These are phyloP conservation scores for Therioaphis trifolii DNA, from an alignment of 2,888 invertebrate species.

Conservation along the genomic window DNA sequence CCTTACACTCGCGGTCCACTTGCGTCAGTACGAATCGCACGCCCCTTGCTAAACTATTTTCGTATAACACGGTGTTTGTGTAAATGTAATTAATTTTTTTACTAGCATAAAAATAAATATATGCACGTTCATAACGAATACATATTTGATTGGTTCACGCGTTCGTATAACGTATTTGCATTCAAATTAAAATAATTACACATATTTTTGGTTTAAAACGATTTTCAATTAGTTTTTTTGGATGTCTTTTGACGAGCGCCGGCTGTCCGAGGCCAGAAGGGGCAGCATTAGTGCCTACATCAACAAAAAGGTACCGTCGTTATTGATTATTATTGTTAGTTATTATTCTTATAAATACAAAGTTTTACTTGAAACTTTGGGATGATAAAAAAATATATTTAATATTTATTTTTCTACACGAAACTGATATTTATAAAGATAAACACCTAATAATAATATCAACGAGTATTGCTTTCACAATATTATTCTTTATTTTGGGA, in stretches of 20 bases:
- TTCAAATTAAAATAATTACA: conserved; percentile 11
- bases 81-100: conserved; percentile 33
- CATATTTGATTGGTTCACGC: not conserved
- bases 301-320: conserved; percentile 58
- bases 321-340: too few relatives aligned
- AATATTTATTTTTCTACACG: not conserved
- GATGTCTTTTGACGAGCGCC: conserved; percentile 59
- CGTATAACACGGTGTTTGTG: conserved; percentile 28
- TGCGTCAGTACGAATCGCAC: conserved; percentile 59
- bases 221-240: conserved; percentile 29
- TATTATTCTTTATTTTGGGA: too few relatives aligned
- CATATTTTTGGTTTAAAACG: not conserved
- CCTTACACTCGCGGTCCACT: conserved; percentile 25
- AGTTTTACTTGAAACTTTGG: not conserved
- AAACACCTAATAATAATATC: too few relatives aligned
- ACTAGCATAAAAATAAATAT: not conserved
- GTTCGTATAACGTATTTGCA: not conserved
- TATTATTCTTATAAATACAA: not conserved
- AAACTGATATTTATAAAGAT: not conserved
- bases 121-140: not conserved
- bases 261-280: conserved; percentile 55
- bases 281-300: conserved; percentile 49
- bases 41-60: conserved; percentile 61
- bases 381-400: not conserved
- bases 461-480: too few relatives aligned